Evolutionary conservation across 2,797 vertebrate genomes (phyloP).

Genomic region (Ciconia nigra): DNA sequence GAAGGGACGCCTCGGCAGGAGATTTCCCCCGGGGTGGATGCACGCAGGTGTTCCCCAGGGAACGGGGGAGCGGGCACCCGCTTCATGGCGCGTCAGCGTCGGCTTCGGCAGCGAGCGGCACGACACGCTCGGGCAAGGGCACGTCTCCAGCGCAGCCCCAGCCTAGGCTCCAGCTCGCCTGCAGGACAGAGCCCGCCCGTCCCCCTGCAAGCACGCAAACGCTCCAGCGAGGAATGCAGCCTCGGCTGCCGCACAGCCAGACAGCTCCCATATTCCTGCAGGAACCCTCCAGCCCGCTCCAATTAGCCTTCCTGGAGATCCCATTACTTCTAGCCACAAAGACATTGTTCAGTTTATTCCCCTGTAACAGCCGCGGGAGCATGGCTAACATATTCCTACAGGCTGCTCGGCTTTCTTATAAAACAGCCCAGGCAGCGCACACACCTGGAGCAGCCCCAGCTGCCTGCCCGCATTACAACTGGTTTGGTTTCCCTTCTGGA

Average conservation of each 20-base stretch:
- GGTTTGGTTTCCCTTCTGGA: not conserved
- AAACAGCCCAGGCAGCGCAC: not conserved
- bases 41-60: fast-evolving
- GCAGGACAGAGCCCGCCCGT: not conserved
- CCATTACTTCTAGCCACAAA: slow-evolving; percentile 50
- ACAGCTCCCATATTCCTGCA: slow-evolving; percentile 9
- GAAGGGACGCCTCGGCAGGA: not conserved
- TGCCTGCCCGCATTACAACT: not conserved
- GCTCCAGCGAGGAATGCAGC: not conserved
- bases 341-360: slow-evolving; percentile 3
- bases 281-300: not conserved
- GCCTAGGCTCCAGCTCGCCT: not conserved
- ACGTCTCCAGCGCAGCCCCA: not conserved
- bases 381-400: not conserved
- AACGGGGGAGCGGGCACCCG: fast-evolving
- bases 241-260: not conserved
- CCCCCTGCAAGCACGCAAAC: not conserved
- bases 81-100: fast-evolving
- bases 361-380: not conserved
- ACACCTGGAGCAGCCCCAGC: slow-evolving; percentile 52
- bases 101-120: not conserved
- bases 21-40: not conserved
- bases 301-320: slow-evolving; percentile 40
- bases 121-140: not conserved
- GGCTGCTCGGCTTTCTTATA: not conserved